These are phyloP conservation scores for Chlorodrepanis virens DNA, from an alignment of 2,113 vertebrate genomes.

Conservation along the genomic window DNA sequence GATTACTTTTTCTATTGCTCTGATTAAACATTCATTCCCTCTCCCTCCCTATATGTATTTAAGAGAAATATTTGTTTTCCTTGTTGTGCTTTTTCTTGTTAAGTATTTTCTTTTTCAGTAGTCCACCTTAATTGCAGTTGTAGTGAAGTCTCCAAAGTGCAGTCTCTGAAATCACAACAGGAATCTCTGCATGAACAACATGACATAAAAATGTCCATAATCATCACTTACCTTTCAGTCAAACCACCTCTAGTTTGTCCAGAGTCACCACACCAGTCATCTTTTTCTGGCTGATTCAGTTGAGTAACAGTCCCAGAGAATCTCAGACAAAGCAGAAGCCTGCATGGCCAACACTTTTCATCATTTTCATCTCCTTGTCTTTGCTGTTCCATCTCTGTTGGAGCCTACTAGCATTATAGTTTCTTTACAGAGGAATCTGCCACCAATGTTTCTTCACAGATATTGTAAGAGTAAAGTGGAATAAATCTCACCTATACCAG, in stretches of 20 bases:
- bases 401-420: not conserved
- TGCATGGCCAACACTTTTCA: not conserved
- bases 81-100: not conserved
- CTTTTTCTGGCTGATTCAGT: not conserved
- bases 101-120: not conserved
- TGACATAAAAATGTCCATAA: not conserved
- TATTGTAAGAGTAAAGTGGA: not conserved
- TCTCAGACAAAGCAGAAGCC: not conserved
- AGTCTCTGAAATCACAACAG: not conserved
- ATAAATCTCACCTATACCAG: not conserved
- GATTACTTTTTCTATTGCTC: not conserved
- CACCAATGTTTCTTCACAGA: not conserved
- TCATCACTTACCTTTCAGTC: not conserved
- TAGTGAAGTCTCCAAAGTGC: not conserved
- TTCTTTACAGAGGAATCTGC: not conserved
- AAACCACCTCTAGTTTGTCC: not conserved
- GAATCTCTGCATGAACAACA: not conserved
- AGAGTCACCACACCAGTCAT: not conserved
- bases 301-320: not conserved
- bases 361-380: not conserved
- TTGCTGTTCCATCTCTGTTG: not conserved
- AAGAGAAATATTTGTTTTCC: not conserved
- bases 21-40: not conserved
- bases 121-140: not conserved
- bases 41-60: not conserved